Percentiles rank a stretch among this genome's conserved stretches.
phyloP scores from a whole-genome alignment of 2,113 vertebrate species.

The Tachycineta bicolor region DNA sequence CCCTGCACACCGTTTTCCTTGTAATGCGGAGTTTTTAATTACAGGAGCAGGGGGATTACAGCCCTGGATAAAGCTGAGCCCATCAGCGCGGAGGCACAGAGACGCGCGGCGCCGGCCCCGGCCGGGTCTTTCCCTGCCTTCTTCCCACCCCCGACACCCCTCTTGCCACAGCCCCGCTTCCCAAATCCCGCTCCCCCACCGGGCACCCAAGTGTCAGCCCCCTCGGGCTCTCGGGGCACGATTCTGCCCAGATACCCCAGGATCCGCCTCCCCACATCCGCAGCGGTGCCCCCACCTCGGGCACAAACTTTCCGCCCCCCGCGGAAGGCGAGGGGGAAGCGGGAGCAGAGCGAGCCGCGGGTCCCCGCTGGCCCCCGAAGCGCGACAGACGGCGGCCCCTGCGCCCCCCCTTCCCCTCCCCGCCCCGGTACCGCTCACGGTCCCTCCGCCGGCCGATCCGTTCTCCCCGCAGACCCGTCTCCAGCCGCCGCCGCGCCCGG shows the following conservation, averaged over 20 bases:
- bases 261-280: background rate
- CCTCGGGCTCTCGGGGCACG: background rate
- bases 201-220: background rate
- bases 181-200: background rate
- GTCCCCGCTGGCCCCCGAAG: background rate
- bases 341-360: background rate
- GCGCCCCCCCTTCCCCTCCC: background rate
- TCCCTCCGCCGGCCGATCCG: background rate
- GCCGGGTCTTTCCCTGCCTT: background rate
- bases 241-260: background rate
- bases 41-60: slow-evolving; percentile 88
- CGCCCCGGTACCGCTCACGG: background rate
- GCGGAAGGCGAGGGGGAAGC: background rate
- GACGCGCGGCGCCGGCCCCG: no score
- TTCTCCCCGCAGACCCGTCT: background rate
- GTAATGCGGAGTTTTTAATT: slow-evolving; percentile 90
- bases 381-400: background rate
- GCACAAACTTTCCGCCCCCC: slow-evolving; percentile 29
- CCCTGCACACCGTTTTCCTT: slow-evolving; percentile 84
- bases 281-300: background rate
- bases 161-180: background rate
- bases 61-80: slow-evolving; percentile 82
- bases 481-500: background rate
- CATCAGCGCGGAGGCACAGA: slow-evolving; percentile 75
- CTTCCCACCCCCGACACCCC: background rate